Evolutionary conservation across 2,113 vertebrate genomes (phyloP), one percentile per base, ranked within the genome.

Genomic region (Tetrao urogallus): DNA sequence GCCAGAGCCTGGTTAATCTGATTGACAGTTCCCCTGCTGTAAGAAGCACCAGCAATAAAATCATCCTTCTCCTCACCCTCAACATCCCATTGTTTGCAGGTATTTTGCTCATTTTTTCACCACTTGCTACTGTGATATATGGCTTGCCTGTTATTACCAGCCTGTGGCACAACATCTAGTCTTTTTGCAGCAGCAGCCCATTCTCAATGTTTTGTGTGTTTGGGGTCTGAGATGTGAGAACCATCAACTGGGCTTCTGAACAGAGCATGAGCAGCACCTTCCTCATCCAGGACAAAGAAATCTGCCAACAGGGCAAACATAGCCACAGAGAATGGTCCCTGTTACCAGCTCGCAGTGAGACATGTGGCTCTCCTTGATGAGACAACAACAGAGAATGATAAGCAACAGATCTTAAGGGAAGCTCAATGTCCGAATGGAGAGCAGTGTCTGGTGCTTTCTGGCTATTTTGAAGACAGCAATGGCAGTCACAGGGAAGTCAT

Each of bases 371-470:
- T 77, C 5, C 40, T 71, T 74, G 42, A 38, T 56, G 66, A 64
- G 15, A 5, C 1, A 8, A 79, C 19, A 57, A 28, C 13, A 30
- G 3, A 52, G 43, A 65, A 43, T n/a, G 54, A 65, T 63, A 54
- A 82, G 40, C 13, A 48, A 34, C 36, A 76, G 22, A 80, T 1
- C 24, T 78, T 32, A 42, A 86, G 42, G 45, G 47, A 89, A 22
- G 27, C 27, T 45, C 9, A 1, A 3, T 61, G 8, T 30, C n/a
- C 58, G 0, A 0, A 11, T 36, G 17, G 0, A 2, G 36, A 77
- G 27, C 13, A 11, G 28, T 2, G 7, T 58, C 27, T 45, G 50
- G 27, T 27, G 45, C n/a, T 34, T 83, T 43, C 77, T 30, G 43
- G 61, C 28, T 66, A 80, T 69, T 66, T 20, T 71, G 52, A 71